Percentiles rank a stretch among this genome's conserved stretches.
Evolutionary conservation across 2,888 invertebrate genomes (phyloP).

Genomic region (Chaetogeoica ovagalla): DNA sequence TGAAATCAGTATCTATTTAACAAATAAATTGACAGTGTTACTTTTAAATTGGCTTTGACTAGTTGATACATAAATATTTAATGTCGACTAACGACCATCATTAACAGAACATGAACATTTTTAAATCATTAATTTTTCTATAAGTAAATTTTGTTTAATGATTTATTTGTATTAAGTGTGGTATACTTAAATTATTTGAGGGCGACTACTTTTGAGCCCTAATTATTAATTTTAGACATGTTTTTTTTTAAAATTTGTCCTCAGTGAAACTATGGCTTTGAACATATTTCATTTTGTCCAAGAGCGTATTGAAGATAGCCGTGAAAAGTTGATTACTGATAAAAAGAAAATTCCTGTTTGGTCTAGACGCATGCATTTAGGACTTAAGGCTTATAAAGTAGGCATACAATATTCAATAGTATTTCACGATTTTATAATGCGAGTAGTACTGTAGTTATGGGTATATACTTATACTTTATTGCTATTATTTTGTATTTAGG

Average conservation of each 20-base stretch:
- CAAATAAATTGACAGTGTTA: too few relatives aligned
- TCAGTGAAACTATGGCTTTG: constrained; percentile 88
- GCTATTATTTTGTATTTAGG: constrained; percentile 63
- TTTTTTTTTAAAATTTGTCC: constrained; percentile 37
- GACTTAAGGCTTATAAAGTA: constrained; percentile 71
- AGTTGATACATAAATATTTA: too few relatives aligned
- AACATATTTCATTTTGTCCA: constrained; percentile 93
- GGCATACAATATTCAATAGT: neutral
- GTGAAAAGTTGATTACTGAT: constrained; percentile 81
- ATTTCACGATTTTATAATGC: neutral
- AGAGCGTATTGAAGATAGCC: constrained; percentile 83
- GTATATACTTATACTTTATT: neutral
- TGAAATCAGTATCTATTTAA: too few relatives aligned
- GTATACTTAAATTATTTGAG: too few relatives aligned
- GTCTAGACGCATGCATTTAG: constrained; percentile 84
- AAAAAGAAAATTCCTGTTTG: constrained; percentile 82
- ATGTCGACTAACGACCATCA: too few relatives aligned
- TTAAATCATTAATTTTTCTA: too few relatives aligned
- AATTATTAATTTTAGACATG: too few relatives aligned
- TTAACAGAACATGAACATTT: too few relatives aligned
- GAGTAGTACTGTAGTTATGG: neutral
- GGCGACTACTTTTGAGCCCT: too few relatives aligned
- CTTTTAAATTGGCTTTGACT: too few relatives aligned
- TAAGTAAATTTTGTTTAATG: too few relatives aligned
- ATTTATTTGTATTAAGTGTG: too few relatives aligned